phyloP scores from a whole-genome alignment of 2,113 vertebrate genomes.

The Phaethornis superciliosus region DNA sequence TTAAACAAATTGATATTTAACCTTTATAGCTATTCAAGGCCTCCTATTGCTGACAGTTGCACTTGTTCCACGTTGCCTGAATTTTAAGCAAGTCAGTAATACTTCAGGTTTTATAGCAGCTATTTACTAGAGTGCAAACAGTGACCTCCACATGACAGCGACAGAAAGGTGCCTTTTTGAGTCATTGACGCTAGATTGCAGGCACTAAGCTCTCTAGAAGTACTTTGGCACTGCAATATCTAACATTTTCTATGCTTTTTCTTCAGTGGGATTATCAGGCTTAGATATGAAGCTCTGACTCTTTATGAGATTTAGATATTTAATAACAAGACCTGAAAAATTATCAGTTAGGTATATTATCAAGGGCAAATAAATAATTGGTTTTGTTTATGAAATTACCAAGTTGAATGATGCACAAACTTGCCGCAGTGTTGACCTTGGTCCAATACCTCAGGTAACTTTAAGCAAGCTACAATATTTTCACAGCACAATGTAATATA shows the following conservation, averaged over 20 bases:
- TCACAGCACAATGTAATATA: accelerated
- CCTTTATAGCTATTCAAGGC: conserved; percentile 65
- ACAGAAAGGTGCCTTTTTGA: conserved; percentile 2
- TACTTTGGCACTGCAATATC: not conserved
- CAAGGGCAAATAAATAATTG: not conserved
- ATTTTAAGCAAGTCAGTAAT: conserved; percentile 64
- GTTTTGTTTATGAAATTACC: not conserved
- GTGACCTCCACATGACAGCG: conserved; percentile 57
- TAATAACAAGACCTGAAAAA: not conserved
- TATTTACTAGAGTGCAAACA: conserved; percentile 52
- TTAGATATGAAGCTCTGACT: not conserved
- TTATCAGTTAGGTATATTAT: not conserved
- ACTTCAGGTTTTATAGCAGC: conserved; percentile 55
- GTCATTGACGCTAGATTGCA: not conserved
- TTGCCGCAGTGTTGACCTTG: not conserved
- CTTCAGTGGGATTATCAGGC: not conserved
- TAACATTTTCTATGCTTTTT: not conserved
- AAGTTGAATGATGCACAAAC: not conserved
- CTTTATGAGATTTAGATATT: not conserved
- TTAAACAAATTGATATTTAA: conserved; percentile 72
- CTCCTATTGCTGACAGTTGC: conserved; percentile 57
- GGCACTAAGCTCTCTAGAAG: not conserved
- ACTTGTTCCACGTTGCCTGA: conserved; percentile 53
- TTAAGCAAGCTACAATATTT: not conserved
- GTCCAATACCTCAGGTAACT: not conserved